A percentile compares a stretch with the other conserved stretches of the same genome.
phyloP scores from a whole-genome alignment of 2,113 vertebrate genomes.

The Acanthisitta chloris region DNA sequence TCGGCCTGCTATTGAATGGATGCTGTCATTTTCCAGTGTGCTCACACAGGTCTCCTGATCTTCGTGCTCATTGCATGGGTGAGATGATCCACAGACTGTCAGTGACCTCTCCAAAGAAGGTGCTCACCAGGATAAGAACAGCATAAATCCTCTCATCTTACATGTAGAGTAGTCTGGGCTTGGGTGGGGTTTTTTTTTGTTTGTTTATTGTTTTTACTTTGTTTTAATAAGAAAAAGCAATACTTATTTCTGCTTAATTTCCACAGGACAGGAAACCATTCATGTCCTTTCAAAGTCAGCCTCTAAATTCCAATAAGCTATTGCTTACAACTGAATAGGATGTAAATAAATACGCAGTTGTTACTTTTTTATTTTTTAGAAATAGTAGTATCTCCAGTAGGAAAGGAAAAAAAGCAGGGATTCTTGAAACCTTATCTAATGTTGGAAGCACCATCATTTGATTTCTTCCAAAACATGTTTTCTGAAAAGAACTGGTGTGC shows the following conservation, averaged over 20 bases:
- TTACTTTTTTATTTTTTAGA: background rate
- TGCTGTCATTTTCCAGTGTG: background rate
- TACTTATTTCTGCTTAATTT: background rate
- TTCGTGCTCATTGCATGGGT: rapidly evolving
- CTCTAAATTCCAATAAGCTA: background rate
- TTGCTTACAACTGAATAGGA: background rate
- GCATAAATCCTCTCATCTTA: background rate
- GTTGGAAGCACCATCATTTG: background rate
- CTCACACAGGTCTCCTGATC: background rate
- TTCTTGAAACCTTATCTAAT: background rate
- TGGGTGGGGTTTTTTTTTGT: background rate
- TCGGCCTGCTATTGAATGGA: background rate
- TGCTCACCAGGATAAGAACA: background rate
- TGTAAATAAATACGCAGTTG: background rate
- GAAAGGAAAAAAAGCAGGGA: background rate
- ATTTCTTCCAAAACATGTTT: background rate
- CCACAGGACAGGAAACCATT: background rate
- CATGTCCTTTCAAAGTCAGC: background rate
- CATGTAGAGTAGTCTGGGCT: too few relatives aligned
- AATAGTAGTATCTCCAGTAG: background rate
- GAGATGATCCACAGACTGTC: background rate
- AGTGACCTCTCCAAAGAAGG: background rate
- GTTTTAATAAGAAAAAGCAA: background rate
- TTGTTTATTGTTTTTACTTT: background rate
- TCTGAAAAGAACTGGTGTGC: background rate